These are phyloP conservation scores for Hymenopus coronatus DNA, from an alignment of 2,888 invertebrate genomes.

Conservation along the genomic window DNA sequence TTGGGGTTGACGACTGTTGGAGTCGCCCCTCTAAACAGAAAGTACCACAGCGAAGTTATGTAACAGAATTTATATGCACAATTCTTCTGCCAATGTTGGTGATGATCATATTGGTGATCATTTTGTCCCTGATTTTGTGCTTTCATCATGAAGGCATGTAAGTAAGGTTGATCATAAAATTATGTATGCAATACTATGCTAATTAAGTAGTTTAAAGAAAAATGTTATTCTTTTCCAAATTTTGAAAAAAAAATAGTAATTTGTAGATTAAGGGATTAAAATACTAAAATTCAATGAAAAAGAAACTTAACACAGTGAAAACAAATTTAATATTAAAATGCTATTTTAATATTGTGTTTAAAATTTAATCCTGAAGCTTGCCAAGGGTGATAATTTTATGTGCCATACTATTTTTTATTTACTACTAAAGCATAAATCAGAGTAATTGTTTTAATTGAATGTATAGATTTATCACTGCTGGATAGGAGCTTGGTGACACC, in stretches of 20 bases:
- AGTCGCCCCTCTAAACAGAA: slow-evolving; percentile 57
- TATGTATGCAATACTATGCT: too few relatives aligned
- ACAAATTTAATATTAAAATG: too few relatives aligned
- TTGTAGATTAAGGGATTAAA: neutral
- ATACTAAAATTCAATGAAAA: too few relatives aligned
- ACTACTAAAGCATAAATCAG: too few relatives aligned
- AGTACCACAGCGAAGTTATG: slow-evolving; percentile 67
- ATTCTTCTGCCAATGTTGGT: slow-evolving; percentile 68
- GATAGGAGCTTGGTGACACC: too few relatives aligned
- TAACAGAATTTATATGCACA: slow-evolving; percentile 65
- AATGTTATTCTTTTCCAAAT: neutral
- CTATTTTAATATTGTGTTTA: too few relatives aligned
- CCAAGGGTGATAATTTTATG: too few relatives aligned
- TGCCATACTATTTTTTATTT: too few relatives aligned
- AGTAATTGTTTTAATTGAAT: too few relatives aligned
- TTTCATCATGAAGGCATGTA: slow-evolving; percentile 74
- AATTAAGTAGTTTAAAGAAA: neutral
- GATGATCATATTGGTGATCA: slow-evolving; percentile 62
- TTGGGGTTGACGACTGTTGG: slow-evolving; percentile 54
- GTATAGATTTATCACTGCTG: too few relatives aligned
- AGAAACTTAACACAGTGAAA: too few relatives aligned
- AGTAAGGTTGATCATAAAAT: slow-evolving; percentile 47
- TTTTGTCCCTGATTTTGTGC: slow-evolving; percentile 70
- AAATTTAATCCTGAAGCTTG: too few relatives aligned
- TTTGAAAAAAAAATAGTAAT: neutral